Conservation (phyloP, 2,888 invertebrate genomes). For the Melanotus villosus region DNA sequence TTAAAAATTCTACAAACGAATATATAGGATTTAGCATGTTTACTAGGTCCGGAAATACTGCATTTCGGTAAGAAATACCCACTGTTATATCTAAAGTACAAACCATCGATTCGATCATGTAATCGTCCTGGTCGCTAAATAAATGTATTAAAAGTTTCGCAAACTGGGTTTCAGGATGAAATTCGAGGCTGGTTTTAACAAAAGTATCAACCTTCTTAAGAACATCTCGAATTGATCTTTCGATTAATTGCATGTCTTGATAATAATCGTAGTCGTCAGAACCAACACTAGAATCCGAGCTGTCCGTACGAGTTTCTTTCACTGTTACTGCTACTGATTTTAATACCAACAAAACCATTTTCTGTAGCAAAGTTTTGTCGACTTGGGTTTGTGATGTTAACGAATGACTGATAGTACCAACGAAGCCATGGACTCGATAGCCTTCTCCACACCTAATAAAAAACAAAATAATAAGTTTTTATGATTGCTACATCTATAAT, state of each 20-base stretch:
- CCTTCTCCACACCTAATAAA: conserved; percentile 60
- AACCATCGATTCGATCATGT: conserved; percentile 92
- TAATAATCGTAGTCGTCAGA: conserved; percentile 89
- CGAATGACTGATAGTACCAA: conserved; percentile 64
- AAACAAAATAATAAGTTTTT: not conserved
- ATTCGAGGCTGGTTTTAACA: conserved; percentile 85
- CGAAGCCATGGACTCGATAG: conserved; percentile 66
- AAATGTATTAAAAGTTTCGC: conserved; percentile 91
- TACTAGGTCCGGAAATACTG: conserved; percentile 84
- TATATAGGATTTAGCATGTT: conserved; percentile 88
- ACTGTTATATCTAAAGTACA: conserved; percentile 91
- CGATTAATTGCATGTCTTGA: conserved; percentile 91
- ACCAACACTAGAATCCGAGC: conserved; percentile 85
- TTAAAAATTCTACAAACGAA: conserved; percentile 89
- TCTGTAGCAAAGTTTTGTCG: conserved; percentile 86
- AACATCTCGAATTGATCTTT: conserved; percentile 87
- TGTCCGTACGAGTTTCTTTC: conserved; percentile 90
- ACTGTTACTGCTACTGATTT: conserved; percentile 93
- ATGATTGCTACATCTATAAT: no score
- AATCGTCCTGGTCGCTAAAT: conserved; percentile 93
- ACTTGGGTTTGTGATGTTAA: conserved; percentile 67
- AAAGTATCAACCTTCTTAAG: conserved; percentile 86
- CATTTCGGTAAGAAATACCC: conserved; percentile 86
- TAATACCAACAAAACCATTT: conserved; percentile 87
- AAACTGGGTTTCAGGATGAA: conserved; percentile 89